Evolutionary conservation across 2,113 vertebrate species (phyloP).

Genomic region (Cyphotilapia sp.): DNA sequence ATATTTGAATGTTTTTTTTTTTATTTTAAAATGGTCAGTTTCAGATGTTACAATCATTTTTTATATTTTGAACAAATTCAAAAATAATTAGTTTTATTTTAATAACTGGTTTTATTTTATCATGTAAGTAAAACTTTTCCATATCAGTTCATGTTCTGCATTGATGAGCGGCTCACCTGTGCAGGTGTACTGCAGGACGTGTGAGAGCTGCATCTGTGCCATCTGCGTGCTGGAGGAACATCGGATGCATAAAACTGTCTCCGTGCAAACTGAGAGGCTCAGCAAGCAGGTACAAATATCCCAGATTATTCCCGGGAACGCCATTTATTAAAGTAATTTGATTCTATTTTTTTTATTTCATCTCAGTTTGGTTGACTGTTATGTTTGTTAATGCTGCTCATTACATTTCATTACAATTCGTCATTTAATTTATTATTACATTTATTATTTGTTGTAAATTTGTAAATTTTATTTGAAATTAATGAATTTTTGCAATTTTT

Average conservation of each 20-base stretch:
- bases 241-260: slow-evolving; percentile 64
- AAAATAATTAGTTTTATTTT: background rate
- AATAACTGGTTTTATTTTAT: background rate
- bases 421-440: background rate
- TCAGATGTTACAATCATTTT: background rate
- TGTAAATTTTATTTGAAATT: background rate
- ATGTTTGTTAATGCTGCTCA: background rate
- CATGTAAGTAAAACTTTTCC: background rate
- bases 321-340: background rate
- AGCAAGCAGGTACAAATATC: slow-evolving; percentile 56
- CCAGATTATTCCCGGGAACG: background rate
- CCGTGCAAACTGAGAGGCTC: slow-evolving; percentile 66
- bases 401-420: background rate
- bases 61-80: background rate
- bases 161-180: background rate
- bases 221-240: slow-evolving; percentile 69
- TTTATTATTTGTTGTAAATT: background rate
- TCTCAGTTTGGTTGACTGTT: background rate
- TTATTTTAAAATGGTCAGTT: background rate
- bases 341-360: background rate
- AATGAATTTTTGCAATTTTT: fast-evolving
- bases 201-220: slow-evolving; percentile 68
- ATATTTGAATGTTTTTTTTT: background rate
- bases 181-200: slow-evolving; percentile 68
- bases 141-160: background rate